Conservation (phyloP, 37 sponge, comb jelly and placozoan species). For the Aphrocallistes beatrix region DNA sequence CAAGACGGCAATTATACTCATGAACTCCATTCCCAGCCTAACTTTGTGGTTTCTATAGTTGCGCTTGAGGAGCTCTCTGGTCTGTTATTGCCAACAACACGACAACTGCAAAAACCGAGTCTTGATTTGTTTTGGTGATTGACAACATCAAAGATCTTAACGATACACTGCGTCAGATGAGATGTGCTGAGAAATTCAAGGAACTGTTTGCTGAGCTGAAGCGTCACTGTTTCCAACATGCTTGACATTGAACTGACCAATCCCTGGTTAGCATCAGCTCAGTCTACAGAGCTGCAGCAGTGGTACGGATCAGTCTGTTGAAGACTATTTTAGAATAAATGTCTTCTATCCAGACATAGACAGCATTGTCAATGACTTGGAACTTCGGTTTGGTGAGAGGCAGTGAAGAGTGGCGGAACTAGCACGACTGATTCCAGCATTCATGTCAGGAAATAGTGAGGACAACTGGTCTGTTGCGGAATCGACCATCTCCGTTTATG, state of each 20-base stretch:
- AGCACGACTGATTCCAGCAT: slow-evolving; percentile 7
- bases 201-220: slow-evolving; percentile 22
- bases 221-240: not conserved
- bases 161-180: slow-evolving; percentile 12
- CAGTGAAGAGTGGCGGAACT: slow-evolving; percentile 10
- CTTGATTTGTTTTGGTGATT: slow-evolving; percentile 12
- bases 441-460: slow-evolving; percentile 4
- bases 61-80: slow-evolving; percentile 20
- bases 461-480: not conserved
- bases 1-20: not conserved
- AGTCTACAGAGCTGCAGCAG: slow-evolving; percentile 11
- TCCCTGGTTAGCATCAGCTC: slow-evolving; percentile 18
- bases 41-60: slow-evolving; percentile 18
- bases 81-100: slow-evolving; percentile 3
- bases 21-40: not conserved
- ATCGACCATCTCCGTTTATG: slow-evolving; percentile 10
- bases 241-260: slow-evolving; percentile 16
- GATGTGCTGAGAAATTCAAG: not conserved
- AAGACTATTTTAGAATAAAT: slow-evolving; percentile 15
- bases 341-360: slow-evolving; percentile 9
- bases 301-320: slow-evolving; percentile 19
- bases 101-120: not conserved
- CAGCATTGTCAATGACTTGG: slow-evolving; percentile 17
- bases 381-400: slow-evolving; percentile 16
- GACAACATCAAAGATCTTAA: slow-evolving; percentile 12